Evolutionary conservation across 2,113 vertebrate species (phyloP).

Genomic region (Carollia perspicillata): DNA sequence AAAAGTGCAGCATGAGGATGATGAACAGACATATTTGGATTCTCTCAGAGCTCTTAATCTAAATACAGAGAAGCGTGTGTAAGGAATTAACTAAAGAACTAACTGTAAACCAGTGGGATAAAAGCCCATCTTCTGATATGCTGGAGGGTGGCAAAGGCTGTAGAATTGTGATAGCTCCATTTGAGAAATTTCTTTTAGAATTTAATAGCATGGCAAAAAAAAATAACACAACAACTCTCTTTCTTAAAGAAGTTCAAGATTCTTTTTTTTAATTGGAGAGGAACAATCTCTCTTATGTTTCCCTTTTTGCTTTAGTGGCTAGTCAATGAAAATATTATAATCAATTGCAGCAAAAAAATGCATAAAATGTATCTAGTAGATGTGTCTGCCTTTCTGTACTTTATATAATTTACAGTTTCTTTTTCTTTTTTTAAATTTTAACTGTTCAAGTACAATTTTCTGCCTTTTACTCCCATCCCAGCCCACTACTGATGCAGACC

Average conservation of each 20-base stretch:
- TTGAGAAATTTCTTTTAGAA: not conserved
- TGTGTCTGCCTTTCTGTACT: not conserved
- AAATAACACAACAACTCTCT: no score
- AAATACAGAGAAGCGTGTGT: not conserved
- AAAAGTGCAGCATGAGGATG: not conserved
- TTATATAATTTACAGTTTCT: not conserved
- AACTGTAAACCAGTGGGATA: not conserved
- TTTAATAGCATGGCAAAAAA: not conserved
- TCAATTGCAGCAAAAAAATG: not conserved
- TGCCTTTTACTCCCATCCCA: no score
- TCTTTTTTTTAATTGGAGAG: not conserved
- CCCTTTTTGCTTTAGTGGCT: not conserved
- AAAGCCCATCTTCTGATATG: not conserved
- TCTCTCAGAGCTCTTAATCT: not conserved
- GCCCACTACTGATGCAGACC: no score
- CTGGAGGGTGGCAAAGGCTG: not conserved
- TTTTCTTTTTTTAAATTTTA: no score
- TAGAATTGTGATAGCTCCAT: not conserved
- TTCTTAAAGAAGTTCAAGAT: not conserved
- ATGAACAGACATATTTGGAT: not conserved
- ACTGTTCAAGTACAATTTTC: no score
- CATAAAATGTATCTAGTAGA: not conserved
- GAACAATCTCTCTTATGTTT: not conserved
- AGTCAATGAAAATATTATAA: not conserved
- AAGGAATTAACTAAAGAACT: not conserved